These are phyloP conservation scores for Allobates femoralis DNA, from an alignment of 2,797 vertebrate species.

Conservation along the genomic window DNA sequence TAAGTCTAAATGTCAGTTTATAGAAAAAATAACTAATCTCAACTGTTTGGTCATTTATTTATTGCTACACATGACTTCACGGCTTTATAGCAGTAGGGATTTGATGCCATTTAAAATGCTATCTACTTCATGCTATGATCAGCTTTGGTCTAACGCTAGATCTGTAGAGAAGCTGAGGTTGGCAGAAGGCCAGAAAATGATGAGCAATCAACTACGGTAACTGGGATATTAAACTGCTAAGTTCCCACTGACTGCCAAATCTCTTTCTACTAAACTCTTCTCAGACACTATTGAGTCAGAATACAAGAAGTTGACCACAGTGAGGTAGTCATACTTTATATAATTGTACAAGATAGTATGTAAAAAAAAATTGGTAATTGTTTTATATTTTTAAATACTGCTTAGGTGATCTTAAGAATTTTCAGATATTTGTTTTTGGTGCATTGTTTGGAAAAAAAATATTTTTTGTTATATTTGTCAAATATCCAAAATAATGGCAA, in stretches of 20 bases:
- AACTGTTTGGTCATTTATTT: background rate
- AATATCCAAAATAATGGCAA: too few relatives aligned
- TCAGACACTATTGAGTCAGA: background rate
- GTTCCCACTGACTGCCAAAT: background rate
- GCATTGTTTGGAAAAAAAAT: too few relatives aligned
- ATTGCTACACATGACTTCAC: background rate
- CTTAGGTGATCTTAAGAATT: too few relatives aligned
- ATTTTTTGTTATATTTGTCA: too few relatives aligned
- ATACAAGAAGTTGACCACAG: background rate
- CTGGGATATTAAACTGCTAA: background rate
- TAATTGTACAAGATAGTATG: background rate
- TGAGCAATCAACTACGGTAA: background rate
- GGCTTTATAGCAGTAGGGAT: background rate
- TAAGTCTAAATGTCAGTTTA: constrained; percentile 3
- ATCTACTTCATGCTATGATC: background rate
- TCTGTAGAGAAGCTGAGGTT: background rate
- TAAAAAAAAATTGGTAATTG: background rate
- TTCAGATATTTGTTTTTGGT: too few relatives aligned
- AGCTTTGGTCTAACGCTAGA: background rate
- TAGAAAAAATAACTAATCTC: background rate
- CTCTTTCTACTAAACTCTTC: background rate
- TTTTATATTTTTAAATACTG: too few relatives aligned
- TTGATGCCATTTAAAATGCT: background rate
- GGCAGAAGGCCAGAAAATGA: background rate
- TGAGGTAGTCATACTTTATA: background rate